phyloP scores from a whole-genome alignment of 2,888 invertebrate genomes.

The Heteropelma amictum region DNA sequence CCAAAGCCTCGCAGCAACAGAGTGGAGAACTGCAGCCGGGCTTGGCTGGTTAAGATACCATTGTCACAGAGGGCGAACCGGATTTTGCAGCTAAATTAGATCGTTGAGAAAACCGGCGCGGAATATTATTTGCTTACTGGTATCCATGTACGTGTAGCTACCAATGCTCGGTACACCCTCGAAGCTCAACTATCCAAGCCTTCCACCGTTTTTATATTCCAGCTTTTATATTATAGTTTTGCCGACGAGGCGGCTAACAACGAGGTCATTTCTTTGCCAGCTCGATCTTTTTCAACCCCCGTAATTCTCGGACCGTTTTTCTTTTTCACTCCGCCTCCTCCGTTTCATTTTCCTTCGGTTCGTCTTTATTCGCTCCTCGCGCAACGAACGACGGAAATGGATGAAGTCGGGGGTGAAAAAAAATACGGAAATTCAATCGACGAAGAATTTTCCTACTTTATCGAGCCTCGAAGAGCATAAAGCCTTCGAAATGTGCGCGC shows the following conservation, averaged over 20 bases:
- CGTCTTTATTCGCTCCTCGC: conserved; percentile 31
- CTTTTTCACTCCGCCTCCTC: background rate
- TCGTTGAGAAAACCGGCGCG: conserved; percentile 54
- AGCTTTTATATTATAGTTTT: conserved; percentile 37
- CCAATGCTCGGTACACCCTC: conserved; percentile 13
- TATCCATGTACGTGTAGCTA: conserved; percentile 3
- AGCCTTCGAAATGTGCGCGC: background rate
- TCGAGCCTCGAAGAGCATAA: background rate
- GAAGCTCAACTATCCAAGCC: conserved; percentile 11
- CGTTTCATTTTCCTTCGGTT: conserved; percentile 21
- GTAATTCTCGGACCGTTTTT: conserved; percentile 13
- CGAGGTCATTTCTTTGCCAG: conserved; percentile 28
- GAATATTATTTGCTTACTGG: conserved; percentile 54
- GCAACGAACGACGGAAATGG: conserved; percentile 25
- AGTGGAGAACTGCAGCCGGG: conserved; percentile 34
- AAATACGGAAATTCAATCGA: conserved; percentile 38
- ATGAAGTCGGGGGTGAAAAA: conserved; percentile 6
- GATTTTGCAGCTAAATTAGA: conserved; percentile 61
- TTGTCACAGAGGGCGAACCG: conserved; percentile 51
- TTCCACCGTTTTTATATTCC: conserved; percentile 16
- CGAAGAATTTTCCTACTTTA: background rate
- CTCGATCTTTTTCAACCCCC: conserved; percentile 9
- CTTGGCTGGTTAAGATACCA: conserved; percentile 57
- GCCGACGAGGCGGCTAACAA: conserved; percentile 42
- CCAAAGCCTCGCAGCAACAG: background rate